Base-by-base conservation (phyloP, 2,113 vertebrate genomes). In the Xiphophorus maculatus region DNA sequence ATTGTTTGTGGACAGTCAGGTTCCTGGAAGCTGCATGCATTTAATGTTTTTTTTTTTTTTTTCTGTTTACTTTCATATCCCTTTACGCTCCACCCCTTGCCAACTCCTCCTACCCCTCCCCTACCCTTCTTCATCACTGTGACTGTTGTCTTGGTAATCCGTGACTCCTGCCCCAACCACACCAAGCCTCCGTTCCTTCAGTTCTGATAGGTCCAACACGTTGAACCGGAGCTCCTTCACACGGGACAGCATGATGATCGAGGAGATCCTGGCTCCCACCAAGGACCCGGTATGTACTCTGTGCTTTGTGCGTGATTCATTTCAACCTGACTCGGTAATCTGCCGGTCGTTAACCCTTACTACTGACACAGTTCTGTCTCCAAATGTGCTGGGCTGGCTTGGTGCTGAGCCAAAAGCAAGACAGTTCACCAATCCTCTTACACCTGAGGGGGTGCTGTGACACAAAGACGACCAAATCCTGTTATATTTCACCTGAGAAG, bases 181-280 rank as follows among this genome's bases (percentile, higher is more conserved):
- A 96, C 91, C 97, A 98, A 93, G 97, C 95, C 96, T 99, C 93
- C 97, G 97, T 96, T 99, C 98, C 96, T 99, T 99, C 97, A 99
- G 98, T 97, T 99, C 97, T 94, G 98, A 99, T 96, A 99, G 97
- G 97, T 99, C 98, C 89, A 98, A 98, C 95, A 98, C 97, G n/a
- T 92, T 99, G 93, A 99, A 99, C 95, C 94, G 98, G 88, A 99
- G 96, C 84, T 99, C 98, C 37, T 99, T 96, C 78, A 96, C 97
- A 0, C 90, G 97, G 76, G 98, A 99, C 95, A 99, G 97, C 93
- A 98, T 98, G 96, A 97, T 98, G 97, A 98, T 99, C 1, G 97
- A 99, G 90, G 98, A 99, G 81, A 95, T 99, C 40, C 94, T 99
- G 84, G 96, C 97, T 0, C 96, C 97, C 58, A 94, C 89, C 30